phyloP scores from a whole-genome alignment of 2,888 invertebrate species.

The Ptychoptera albimana region DNA sequence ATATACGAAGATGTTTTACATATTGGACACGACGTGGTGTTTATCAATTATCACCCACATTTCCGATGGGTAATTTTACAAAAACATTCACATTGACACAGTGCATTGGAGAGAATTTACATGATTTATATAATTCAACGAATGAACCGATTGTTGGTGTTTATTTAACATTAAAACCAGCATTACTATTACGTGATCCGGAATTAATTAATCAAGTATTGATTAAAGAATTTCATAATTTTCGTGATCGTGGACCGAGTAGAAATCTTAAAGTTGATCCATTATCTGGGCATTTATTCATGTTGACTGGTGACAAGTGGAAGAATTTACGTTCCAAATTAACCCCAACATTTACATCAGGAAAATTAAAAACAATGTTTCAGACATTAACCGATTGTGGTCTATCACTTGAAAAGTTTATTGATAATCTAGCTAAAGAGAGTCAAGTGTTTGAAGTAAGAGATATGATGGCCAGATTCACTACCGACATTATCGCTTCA shows the following conservation, averaged over 20 bases:
- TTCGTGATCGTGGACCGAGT: conserved; percentile 40
- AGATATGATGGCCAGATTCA: conserved; percentile 19
- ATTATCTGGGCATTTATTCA: conserved; percentile 38
- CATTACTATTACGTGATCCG: conserved; percentile 38
- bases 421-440: conserved; percentile 21
- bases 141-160: conserved; percentile 31
- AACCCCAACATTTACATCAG: conserved; percentile 43
- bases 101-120: too few relatives aligned
- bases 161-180: conserved; percentile 39
- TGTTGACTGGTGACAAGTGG: conserved; percentile 39
- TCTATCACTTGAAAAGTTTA: conserved; percentile 29
- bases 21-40: too few relatives aligned
- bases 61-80: too few relatives aligned
- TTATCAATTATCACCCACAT: too few relatives aligned
- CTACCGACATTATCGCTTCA: conserved; percentile 22
- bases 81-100: too few relatives aligned
- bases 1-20: too few relatives aligned
- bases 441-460: conserved; percentile 29
- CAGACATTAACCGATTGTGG: conserved; percentile 36
- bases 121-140: too few relatives aligned
- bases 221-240: conserved; percentile 40
- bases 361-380: conserved; percentile 44
- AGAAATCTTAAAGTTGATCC: conserved; percentile 38
- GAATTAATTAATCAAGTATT: conserved; percentile 39
- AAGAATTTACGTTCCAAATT: conserved; percentile 38